A percentile compares a stretch with the other conserved stretches of the same genome.
These are phyloP conservation scores for Scaptomyza polygonia DNA, from an alignment of 2,888 invertebrate genomes.

Conservation along the genomic window DNA sequence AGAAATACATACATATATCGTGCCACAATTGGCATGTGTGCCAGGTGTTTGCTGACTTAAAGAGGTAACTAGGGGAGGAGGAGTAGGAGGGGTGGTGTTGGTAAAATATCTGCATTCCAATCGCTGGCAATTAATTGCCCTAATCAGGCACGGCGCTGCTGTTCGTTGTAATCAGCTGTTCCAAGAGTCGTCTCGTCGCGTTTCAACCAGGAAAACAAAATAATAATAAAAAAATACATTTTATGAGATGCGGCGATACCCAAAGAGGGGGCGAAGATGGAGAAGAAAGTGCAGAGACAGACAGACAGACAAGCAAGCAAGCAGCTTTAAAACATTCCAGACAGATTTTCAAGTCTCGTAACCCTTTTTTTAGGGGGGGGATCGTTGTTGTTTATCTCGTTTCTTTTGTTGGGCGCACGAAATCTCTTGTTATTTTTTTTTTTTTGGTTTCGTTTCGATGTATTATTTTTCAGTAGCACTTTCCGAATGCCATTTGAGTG, in stretches of 20 bases:
- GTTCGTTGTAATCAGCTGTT: constrained; percentile 74
- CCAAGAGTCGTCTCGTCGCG: constrained; percentile 47
- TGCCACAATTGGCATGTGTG: constrained; percentile 57
- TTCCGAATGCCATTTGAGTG: constrained; percentile 81
- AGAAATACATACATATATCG: constrained; percentile 3
- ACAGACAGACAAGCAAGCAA: background rate
- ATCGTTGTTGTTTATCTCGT: constrained; percentile 29
- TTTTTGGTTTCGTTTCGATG: too few relatives aligned
- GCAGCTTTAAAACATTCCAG: constrained; percentile 59
- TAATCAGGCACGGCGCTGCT: constrained; percentile 69
- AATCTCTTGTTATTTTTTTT: constrained; percentile 77
- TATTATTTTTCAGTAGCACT: constrained; percentile 82
- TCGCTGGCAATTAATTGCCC: constrained; percentile 76
- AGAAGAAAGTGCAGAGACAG: constrained; percentile 4
- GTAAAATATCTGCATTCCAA: constrained; percentile 53
- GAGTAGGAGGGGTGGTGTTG: too few relatives aligned
- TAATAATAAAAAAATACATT: constrained; percentile 22
- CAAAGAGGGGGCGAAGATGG: constrained; percentile 11
- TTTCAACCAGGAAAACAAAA: constrained; percentile 25
- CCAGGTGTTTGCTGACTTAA: constrained; percentile 46
- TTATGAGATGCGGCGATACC: constrained; percentile 46
- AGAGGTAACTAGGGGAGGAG: background rate
- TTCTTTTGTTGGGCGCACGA: constrained; percentile 70
- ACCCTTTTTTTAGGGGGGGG: background rate
- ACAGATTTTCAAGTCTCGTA: constrained; percentile 14